A percentile compares a stretch with the other conserved stretches of the same genome.
These are phyloP conservation scores for Hippopotamus amphibius DNA, from an alignment of 2,113 vertebrate species.

Conservation along the genomic window DNA sequence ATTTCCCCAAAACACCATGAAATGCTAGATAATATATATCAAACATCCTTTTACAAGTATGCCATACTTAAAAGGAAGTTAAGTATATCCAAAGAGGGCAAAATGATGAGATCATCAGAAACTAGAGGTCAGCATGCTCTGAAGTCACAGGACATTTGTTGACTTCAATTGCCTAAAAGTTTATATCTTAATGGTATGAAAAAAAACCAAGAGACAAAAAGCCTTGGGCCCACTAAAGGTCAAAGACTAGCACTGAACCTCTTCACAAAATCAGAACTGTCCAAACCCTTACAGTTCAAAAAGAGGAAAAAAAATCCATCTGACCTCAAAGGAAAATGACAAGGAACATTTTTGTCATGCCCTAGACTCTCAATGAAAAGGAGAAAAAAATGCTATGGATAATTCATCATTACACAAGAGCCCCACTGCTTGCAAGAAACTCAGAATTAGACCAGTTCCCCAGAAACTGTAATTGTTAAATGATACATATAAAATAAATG, in stretches of 20 bases:
- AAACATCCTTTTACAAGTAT: constrained; percentile 19
- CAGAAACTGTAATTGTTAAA: background rate
- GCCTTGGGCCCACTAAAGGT: background rate
- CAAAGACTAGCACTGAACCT: background rate
- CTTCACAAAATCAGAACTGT: constrained; percentile 37
- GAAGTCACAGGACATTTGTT: background rate
- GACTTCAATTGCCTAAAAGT: background rate
- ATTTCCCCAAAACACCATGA: background rate
- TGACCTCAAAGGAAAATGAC: constrained; percentile 14
- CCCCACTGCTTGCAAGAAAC: background rate
- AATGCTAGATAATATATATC: constrained; percentile 9
- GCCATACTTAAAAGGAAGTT: background rate
- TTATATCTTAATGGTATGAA: background rate
- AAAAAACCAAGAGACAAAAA: background rate
- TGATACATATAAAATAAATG: background rate
- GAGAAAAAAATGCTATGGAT: background rate
- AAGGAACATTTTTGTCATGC: background rate
- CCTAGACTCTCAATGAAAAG: background rate
- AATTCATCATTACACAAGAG: background rate
- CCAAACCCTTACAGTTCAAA: background rate
- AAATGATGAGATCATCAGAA: background rate
- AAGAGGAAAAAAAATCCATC: background rate
- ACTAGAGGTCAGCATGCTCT: background rate
- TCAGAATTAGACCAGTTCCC: background rate
- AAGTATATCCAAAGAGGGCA: background rate